Evolutionary conservation across 2,888 invertebrate genomes (phyloP).

Genomic region (Ditula angustiorana): DNA sequence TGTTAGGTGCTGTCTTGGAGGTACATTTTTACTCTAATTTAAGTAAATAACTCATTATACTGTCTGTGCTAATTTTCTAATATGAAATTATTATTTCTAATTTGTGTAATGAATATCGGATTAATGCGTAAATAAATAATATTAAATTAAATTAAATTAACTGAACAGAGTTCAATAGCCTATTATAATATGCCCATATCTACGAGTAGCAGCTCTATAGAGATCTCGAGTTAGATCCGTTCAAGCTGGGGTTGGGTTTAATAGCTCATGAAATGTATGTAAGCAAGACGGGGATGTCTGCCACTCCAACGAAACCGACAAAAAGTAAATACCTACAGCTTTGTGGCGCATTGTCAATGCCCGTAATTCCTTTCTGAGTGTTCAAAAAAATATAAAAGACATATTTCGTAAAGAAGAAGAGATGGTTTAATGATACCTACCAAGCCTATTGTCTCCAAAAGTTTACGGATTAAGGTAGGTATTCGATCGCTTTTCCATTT

Average conservation of each 20-base stretch:
- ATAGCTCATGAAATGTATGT: constrained; percentile 85
- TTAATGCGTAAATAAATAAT: too few species aligned
- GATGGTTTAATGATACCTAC: constrained; percentile 41
- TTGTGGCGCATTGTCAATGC: constrained; percentile 69
- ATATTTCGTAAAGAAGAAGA: constrained; percentile 59
- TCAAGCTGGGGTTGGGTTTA: constrained; percentile 72
- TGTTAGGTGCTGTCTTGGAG: too few species aligned
- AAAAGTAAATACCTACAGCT: constrained; percentile 66
- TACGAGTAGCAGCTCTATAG: constrained; percentile 52
- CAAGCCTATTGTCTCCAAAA: constrained; percentile 16
- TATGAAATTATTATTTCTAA: too few species aligned
- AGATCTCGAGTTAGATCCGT: constrained; percentile 50
- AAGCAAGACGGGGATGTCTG: constrained; percentile 73
- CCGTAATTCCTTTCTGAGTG: constrained; percentile 72
- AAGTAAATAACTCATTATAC: too few species aligned
- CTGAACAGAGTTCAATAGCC: too few species aligned
- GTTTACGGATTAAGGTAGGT: constrained; percentile 3
- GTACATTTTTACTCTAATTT: too few species aligned
- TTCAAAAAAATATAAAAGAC: constrained; percentile 59
- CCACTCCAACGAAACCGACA: constrained; percentile 64
- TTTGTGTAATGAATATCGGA: too few species aligned
- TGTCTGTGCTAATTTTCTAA: too few species aligned
- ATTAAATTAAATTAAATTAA: too few species aligned
- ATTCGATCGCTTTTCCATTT: neutral
- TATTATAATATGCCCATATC: neutral